phyloP scores from a whole-genome alignment of 1,140 invertebrate species.

The Zophobas atratus region DNA sequence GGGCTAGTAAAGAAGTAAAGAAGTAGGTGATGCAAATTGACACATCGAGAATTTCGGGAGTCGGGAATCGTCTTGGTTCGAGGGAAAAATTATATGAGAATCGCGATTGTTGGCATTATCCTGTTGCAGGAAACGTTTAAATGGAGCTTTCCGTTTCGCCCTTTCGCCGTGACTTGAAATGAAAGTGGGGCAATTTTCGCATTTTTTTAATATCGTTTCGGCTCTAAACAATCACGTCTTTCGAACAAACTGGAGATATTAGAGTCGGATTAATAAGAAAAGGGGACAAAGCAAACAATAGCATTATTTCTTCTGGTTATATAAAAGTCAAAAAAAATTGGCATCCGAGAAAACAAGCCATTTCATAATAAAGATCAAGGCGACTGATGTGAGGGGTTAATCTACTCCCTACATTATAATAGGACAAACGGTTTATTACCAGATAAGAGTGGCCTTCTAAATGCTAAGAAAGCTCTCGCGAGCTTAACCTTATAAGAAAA shows the following conservation, averaged over 20 bases:
- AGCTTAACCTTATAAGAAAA: slow-evolving; percentile 32
- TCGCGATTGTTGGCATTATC: slow-evolving; percentile 24
- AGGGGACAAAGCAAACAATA: slow-evolving; percentile 23
- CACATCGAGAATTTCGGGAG: not conserved
- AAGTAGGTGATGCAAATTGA: slow-evolving; percentile 8
- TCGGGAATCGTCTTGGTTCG: too few species aligned
- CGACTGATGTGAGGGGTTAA: slow-evolving; percentile 36
- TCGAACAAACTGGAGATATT: not conserved
- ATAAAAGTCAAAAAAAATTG: slow-evolving; percentile 27
- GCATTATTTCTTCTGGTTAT: slow-evolving; percentile 9
- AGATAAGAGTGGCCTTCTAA: slow-evolving; percentile 35
- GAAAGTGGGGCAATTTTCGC: slow-evolving; percentile 1
- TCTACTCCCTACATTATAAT: slow-evolving; percentile 41
- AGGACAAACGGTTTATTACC: slow-evolving; percentile 38
- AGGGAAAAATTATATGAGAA: slow-evolving; percentile 38
- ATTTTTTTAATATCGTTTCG: slow-evolving; percentile 4
- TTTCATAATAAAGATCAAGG: slow-evolving; percentile 42
- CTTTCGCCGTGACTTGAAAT: slow-evolving; percentile 10
- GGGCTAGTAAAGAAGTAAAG: slow-evolving; percentile 1
- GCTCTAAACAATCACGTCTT: not conserved
- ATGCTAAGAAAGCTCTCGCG: slow-evolving; percentile 21
- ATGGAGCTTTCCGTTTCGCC: slow-evolving; percentile 15
- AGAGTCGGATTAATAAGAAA: not conserved
- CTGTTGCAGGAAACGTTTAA: slow-evolving; percentile 18
- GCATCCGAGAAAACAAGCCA: slow-evolving; percentile 30